Evolutionary conservation across 2,797 vertebrate genomes (phyloP).

Genomic region (Mus spretus): DNA sequence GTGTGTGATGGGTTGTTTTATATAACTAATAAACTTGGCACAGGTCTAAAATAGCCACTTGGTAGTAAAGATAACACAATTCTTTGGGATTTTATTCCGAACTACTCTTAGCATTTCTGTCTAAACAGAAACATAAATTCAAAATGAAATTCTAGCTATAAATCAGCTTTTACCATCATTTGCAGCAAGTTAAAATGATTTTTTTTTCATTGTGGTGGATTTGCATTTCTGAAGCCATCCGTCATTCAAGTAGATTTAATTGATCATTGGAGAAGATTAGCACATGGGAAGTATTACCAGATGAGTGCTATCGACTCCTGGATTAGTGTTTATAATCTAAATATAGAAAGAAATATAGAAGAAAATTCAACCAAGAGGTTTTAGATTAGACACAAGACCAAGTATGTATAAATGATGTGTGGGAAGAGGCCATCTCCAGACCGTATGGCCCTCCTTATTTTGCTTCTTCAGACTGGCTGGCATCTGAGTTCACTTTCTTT

Average conservation of each 20-base stretch:
- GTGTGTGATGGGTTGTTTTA: neutral
- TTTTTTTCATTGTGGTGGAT: conserved; percentile 20
- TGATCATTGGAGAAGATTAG: conserved; percentile 20
- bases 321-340: conserved; percentile 3
- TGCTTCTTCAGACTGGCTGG: neutral
- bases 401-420: conserved; percentile 28
- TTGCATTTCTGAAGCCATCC: neutral
- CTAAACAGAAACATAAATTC: conserved; percentile 20
- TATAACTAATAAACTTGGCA: conserved; percentile 19
- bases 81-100: conserved; percentile 60
- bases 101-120: conserved; percentile 42
- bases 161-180: conserved; percentile 29
- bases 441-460: conserved; percentile 35
- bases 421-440: conserved; percentile 47
- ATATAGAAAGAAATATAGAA: no score
- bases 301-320: neutral
- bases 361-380: conserved; percentile 18
- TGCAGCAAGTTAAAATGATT: conserved; percentile 27
- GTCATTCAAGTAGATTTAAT: conserved; percentile 9
- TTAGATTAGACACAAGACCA: conserved; percentile 49
- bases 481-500: neutral
- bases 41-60: conserved; percentile 38
- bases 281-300: neutral
- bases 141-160: conserved; percentile 41
- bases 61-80: neutral